Percentiles rank a stretch among this genome's conserved stretches.
Conservation (phyloP, 2,888 invertebrate genomes). For the Hyposoter dolosus region DNA sequence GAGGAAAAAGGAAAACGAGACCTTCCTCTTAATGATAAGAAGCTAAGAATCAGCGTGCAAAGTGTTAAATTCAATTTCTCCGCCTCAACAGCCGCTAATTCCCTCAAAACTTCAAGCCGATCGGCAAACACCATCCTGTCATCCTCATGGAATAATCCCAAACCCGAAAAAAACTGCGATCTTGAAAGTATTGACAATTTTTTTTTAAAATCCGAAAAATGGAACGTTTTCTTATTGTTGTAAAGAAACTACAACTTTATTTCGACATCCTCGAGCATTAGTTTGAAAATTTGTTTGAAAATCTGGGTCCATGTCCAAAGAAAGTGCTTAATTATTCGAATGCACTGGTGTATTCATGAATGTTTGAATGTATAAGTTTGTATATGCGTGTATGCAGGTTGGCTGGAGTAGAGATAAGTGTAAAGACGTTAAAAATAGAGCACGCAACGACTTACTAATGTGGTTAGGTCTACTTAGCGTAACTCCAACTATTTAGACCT, state of each 20-base stretch:
- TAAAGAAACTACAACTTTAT: neutral
- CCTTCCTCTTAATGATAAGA: conserved; percentile 60
- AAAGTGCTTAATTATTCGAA: neutral
- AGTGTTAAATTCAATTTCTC: conserved; percentile 54
- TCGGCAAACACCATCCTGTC: neutral
- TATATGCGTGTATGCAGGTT: neutral
- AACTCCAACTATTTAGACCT: conserved; percentile 84
- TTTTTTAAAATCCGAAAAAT: neutral
- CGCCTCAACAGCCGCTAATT: conserved; percentile 30
- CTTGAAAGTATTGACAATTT: too few relatives aligned
- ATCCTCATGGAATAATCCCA: neutral
- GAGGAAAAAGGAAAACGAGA: conserved; percentile 16
- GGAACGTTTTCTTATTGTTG: neutral
- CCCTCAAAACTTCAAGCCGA: conserved; percentile 7
- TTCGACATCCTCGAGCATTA: neutral
- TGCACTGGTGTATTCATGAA: neutral
- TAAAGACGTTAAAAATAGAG: conserved; percentile 84
- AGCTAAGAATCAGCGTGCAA: conserved; percentile 55
- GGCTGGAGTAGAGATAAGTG: conserved; percentile 29
- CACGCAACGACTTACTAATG: conserved; percentile 84
- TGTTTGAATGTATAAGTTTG: neutral
- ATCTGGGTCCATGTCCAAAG: neutral
- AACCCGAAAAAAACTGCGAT: neutral
- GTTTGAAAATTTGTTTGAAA: conserved; percentile 39
- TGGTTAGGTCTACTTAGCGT: conserved; percentile 85